Evolutionary conservation across 53 echinoderm and acorn worm genomes (phyloP).

Genomic region (Patiria pectinifera): DNA sequence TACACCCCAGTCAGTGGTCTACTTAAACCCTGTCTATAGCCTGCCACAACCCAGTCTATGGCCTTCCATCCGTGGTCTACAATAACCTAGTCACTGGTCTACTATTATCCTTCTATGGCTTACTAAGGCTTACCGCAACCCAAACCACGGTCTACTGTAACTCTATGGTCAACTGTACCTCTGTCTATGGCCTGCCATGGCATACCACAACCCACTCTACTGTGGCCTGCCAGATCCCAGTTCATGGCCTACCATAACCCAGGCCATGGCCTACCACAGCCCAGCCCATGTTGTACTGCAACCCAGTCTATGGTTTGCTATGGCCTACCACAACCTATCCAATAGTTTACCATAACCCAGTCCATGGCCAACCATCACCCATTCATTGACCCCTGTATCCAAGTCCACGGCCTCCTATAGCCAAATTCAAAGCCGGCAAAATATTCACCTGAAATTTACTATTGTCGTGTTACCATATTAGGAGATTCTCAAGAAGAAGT

Average conservation of each 20-base stretch:
- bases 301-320: no score
- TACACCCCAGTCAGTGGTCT: not conserved
- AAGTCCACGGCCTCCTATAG: no score
- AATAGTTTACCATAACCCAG: no score
- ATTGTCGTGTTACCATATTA: not conserved
- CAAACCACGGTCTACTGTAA: not conserved
- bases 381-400: no score
- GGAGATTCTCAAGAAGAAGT: constrained; percentile 22
- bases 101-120: not conserved
- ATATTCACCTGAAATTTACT: no score
- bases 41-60: not conserved
- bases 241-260: not conserved
- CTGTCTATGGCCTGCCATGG: not conserved
- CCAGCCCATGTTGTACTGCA: not conserved
- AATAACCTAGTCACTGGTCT: not conserved
- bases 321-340: no score
- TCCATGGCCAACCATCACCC: no score
- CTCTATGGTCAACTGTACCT: not conserved
- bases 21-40: not conserved
- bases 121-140: not conserved
- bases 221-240: not conserved
- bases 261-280: not conserved
- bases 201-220: not conserved
- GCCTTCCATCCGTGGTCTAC: not conserved
- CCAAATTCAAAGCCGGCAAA: no score